Percentiles rank a stretch among this genome's conserved stretches.
Conservation (phyloP, 2,113 vertebrate genomes). For the Rhinogobius similis region DNA sequence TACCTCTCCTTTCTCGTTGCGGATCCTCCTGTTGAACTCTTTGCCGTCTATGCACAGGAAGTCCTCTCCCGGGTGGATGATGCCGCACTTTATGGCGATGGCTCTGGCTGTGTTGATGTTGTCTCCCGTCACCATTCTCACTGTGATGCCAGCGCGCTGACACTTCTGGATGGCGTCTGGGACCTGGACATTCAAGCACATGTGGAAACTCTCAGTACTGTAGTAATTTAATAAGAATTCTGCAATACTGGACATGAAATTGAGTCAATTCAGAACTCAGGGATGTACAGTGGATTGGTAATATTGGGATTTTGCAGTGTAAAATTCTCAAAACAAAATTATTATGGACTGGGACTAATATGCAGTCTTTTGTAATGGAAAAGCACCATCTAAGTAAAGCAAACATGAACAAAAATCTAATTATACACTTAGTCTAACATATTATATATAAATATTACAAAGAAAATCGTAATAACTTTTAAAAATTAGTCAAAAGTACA, state of each 20-base stretch:
- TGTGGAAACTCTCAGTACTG: neutral
- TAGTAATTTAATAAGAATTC: neutral
- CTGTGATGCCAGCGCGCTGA: slow-evolving; percentile 96
- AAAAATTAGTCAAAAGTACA: too few species aligned
- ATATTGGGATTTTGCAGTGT: too few species aligned
- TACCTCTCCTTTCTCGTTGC: slow-evolving; percentile 98
- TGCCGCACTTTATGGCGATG: slow-evolving; percentile 98
- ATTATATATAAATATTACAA: too few species aligned
- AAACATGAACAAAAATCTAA: too few species aligned
- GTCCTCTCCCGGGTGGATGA: slow-evolving; percentile 96
- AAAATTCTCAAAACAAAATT: too few species aligned
- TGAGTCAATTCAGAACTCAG: neutral
- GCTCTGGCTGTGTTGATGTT: slow-evolving; percentile 98
- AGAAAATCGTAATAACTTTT: too few species aligned
- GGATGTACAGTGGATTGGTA: neutral
- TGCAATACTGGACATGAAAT: neutral
- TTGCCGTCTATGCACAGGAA: slow-evolving; percentile 98
- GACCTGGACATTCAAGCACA: slow-evolving; percentile 75
- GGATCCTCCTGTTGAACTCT: slow-evolving; percentile 97
- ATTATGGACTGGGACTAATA: too few species aligned
- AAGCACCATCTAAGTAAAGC: too few species aligned
- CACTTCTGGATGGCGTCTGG: slow-evolving; percentile 95
- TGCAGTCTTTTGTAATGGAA: too few species aligned
- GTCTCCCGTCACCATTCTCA: slow-evolving; percentile 98
- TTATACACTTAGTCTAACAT: too few species aligned